Conservation (phyloP, 1,140 invertebrate species). For the Bombus balteatus region DNA sequence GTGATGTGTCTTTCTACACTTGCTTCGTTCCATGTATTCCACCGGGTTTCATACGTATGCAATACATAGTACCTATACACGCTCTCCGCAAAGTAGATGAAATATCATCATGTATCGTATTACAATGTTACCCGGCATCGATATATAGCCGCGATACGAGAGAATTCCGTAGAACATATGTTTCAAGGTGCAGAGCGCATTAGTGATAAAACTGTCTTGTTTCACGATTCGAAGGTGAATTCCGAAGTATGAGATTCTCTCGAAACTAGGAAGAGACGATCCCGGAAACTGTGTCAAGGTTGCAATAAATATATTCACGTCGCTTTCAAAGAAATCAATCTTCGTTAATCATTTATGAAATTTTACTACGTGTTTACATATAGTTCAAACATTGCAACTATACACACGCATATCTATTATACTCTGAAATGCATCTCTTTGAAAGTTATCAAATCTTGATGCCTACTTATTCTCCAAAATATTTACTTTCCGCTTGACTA, state of each 20-base stretch:
- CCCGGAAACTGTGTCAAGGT: constrained; percentile 40
- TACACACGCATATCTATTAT: no score
- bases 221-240: neutral
- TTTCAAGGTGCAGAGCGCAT: constrained; percentile 12
- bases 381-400: neutral
- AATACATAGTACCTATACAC: neutral
- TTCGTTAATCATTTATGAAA: constrained; percentile 21
- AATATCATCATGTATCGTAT: constrained; percentile 34
- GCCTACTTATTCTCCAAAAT: constrained; percentile 31
- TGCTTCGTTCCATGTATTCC: neutral
- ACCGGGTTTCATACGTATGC: neutral
- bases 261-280: constrained; percentile 29
- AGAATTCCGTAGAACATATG: neutral
- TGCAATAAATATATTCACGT: constrained; percentile 23
- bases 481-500: constrained; percentile 23
- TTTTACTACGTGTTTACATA: neutral
- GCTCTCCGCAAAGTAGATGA: constrained; percentile 22
- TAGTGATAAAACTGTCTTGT: constrained; percentile 37
- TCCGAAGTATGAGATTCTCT: constrained; percentile 3
- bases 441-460: neutral
- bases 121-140: constrained; percentile 24
- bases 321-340: constrained; percentile 24
- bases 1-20: neutral
- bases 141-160: constrained; percentile 8
- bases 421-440: neutral